Conservation (phyloP, 92 coral and sea anemone species). For the Epizoanthus illoricatus region DNA sequence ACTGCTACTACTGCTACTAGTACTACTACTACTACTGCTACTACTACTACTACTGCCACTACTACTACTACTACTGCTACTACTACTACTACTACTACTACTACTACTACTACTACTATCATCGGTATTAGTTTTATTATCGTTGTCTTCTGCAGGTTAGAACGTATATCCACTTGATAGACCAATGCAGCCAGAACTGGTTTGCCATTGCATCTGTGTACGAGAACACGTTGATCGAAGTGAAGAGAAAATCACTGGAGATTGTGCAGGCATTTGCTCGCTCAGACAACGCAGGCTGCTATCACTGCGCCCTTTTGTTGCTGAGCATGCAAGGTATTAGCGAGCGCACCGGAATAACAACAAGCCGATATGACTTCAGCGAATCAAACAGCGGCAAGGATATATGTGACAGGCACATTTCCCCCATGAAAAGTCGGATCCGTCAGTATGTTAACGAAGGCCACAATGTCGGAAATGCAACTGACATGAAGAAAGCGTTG, state of each 20-base stretch:
- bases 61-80: too few species aligned
- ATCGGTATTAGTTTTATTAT: too few species aligned
- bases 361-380: constrained; percentile 20
- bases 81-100: too few species aligned
- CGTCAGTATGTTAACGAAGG: constrained; percentile 44
- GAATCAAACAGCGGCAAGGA: constrained; percentile 38
- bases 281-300: constrained; percentile 9
- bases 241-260: constrained; percentile 13
- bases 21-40: too few species aligned
- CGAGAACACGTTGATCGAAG: constrained; percentile 3
- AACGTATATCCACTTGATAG: too few species aligned
- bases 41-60: too few species aligned
- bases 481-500: constrained; percentile 29
- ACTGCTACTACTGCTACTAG: too few species aligned
- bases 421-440: constrained; percentile 37
- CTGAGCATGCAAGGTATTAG: constrained; percentile 3
- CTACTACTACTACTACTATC: too few species aligned
- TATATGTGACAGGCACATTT: constrained; percentile 30
- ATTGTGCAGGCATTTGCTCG: constrained; percentile 6
- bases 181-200: neutral
- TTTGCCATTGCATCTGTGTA: constrained; percentile 9
- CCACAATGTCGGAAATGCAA: constrained; percentile 25
- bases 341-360: constrained; percentile 15
- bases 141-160: too few species aligned
- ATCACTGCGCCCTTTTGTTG: constrained; percentile 14